Conservation (phyloP, 2,888 invertebrate species). For the Ophioninae sp. region DNA sequence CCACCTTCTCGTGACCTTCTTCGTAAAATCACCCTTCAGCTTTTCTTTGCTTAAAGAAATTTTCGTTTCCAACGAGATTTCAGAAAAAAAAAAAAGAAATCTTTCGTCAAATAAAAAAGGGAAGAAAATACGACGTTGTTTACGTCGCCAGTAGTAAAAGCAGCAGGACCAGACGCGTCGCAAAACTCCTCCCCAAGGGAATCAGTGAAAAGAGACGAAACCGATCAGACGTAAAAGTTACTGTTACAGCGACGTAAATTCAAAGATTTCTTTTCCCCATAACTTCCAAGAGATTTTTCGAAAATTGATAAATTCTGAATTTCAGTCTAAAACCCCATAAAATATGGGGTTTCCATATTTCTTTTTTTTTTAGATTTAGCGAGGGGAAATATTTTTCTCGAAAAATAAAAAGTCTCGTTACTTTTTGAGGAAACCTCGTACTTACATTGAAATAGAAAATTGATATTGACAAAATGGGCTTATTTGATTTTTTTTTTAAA, state of each 20-base stretch:
- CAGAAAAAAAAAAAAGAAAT: constrained; percentile 17
- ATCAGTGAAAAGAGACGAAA: constrained; percentile 14
- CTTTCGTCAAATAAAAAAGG: neutral
- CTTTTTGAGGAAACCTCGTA: too few species aligned
- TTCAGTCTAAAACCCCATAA: too few species aligned
- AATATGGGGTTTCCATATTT: too few species aligned
- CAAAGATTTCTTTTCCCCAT: too few species aligned
- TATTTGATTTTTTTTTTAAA: too few species aligned
- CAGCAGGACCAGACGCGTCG: constrained; percentile 7
- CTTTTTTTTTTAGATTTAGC: too few species aligned
- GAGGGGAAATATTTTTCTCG: too few species aligned
- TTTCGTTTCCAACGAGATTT: constrained; percentile 1
- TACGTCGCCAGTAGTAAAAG: constrained; percentile 4
- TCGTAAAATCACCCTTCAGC: neutral
- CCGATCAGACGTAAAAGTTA: constrained; percentile 15
- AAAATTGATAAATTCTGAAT: too few species aligned
- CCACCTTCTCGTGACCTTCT: constrained; percentile 44
- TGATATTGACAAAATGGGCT: too few species aligned
- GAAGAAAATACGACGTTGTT: neutral
- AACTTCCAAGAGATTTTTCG: too few species aligned
- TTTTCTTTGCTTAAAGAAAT: neutral
- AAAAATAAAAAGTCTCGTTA: too few species aligned
- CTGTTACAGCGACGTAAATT: neutral
- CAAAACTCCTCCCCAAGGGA: neutral
- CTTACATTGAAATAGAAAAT: too few species aligned